These are phyloP conservation scores for Chironex yamaguchii DNA, from an alignment of 30 jellyfish, hydroid and myxozoan species.

Conservation along the genomic window DNA sequence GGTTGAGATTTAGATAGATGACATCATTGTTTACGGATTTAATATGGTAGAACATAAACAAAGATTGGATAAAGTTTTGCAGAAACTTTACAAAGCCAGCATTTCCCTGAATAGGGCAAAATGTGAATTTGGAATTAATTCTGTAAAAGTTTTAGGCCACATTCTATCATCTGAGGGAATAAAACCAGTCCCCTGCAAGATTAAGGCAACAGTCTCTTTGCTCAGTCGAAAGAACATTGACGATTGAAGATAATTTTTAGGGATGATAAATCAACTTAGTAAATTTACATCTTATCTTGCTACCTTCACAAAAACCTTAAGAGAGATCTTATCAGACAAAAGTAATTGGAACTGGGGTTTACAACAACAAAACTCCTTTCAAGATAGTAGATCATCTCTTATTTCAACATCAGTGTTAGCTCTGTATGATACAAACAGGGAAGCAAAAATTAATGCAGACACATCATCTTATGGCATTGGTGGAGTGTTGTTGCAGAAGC, in stretches of 20 bases:
- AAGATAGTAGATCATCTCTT: conserved; percentile 30
- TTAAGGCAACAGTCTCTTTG: conserved; percentile 23
- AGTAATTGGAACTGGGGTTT: conserved; percentile 44
- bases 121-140: conserved; percentile 15
- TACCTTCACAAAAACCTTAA: conserved; percentile 37
- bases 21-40: conserved; percentile 46
- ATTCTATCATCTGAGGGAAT: conserved; percentile 44
- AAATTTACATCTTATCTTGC: conserved; percentile 45
- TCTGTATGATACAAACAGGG: conserved; percentile 5
- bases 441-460: conserved; percentile 44
- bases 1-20: conserved; percentile 55
- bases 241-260: conserved; percentile 50
- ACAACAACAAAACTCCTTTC: conserved; percentile 49
- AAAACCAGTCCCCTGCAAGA: conserved; percentile 40
- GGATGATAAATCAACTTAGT: conserved; percentile 52
- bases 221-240: conserved; percentile 52
- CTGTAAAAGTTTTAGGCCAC: conserved; percentile 38
- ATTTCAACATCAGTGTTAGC: conserved; percentile 19
- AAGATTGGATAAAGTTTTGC: conserved; percentile 26
- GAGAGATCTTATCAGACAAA: conserved; percentile 32
- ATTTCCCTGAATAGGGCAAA: conserved; percentile 57
- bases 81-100: conserved; percentile 37
- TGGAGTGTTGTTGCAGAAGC: conserved; percentile 41
- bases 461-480: conserved; percentile 68
- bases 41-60: conserved; percentile 57